Evolutionary conservation across 2,797 vertebrate species (phyloP).

Genomic region (Bucorvus abyssinicus): DNA sequence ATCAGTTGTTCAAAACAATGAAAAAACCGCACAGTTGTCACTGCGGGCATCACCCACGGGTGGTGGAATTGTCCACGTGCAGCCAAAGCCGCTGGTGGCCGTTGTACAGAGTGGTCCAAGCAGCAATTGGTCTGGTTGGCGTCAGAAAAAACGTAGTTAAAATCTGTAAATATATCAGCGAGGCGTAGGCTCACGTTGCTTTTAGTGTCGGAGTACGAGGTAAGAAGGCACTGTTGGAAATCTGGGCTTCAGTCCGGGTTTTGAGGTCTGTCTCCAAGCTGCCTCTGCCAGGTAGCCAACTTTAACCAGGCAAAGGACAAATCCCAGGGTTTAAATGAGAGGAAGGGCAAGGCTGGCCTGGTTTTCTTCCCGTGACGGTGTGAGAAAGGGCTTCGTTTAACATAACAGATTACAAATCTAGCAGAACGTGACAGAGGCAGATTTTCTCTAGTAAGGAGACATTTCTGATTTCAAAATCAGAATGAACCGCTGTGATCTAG

Average conservation of each 20-base stretch:
- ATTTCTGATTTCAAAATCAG: conserved; percentile 7
- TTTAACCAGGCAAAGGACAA: not conserved
- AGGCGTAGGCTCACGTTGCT: not conserved
- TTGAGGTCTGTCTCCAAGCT: not conserved
- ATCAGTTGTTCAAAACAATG: not conserved
- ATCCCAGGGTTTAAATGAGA: not conserved
- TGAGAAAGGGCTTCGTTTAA: not conserved
- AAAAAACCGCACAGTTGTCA: not conserved
- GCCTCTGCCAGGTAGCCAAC: not conserved
- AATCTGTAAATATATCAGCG: not conserved
- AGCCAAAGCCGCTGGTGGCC: not conserved
- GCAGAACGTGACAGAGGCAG: not conserved
- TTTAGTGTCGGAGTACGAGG: not conserved
- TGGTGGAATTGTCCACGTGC: not conserved
- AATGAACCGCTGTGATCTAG: not conserved
- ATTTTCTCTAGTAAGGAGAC: conserved; percentile 11
- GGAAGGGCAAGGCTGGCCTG: not conserved
- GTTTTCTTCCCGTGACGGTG: not conserved
- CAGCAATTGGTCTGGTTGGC: not conserved
- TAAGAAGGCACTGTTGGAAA: not conserved
- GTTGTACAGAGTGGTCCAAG: not conserved
- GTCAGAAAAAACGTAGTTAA: not conserved
- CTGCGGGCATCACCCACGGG: not conserved
- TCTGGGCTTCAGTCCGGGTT: not conserved
- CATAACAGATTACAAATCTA: not conserved